Percentiles rank a stretch among this genome's conserved stretches.
Conservation (phyloP, 2,888 invertebrate species). For the Myathropa florea region DNA sequence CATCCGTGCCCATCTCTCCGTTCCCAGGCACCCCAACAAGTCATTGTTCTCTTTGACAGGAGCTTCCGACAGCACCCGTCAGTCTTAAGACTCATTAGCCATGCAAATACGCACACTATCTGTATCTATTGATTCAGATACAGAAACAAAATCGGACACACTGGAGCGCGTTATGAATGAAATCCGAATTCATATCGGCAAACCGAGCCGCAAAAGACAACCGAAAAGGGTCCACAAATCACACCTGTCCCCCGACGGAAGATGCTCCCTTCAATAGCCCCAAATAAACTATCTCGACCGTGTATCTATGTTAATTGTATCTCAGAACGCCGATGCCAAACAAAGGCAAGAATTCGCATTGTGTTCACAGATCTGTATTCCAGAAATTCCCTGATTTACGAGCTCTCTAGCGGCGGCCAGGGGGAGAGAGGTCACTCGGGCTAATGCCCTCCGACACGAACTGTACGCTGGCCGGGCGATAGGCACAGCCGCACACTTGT, state of each 20-base stretch:
- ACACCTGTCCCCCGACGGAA: neutral
- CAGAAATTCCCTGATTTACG: constrained; percentile 8
- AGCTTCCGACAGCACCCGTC: neutral
- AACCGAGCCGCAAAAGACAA: neutral
- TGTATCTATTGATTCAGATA: neutral
- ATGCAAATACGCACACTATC: neutral
- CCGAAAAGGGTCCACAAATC: constrained; percentile 1
- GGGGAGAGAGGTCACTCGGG: neutral
- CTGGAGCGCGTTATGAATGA: constrained; percentile 4
- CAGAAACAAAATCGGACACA: neutral
- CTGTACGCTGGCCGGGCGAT: neutral
- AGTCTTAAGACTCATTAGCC: neutral
- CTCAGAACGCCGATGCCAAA: neutral
- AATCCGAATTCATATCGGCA: neutral
- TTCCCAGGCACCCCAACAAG: neutral
- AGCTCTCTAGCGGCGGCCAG: neutral
- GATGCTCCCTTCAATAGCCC: neutral
- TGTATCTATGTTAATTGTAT: constrained; percentile 12
- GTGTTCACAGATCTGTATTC: constrained; percentile 3
- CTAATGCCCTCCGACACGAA: neutral
- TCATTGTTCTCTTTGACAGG: neutral
- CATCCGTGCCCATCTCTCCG: neutral
- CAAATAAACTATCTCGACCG: neutral
- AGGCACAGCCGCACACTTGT: neutral
- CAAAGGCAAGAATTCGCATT: constrained; percentile 17